Evolutionary conservation across 2,888 invertebrate species (phyloP), one percentile per base, ranked within the genome.

Genomic region (Agapostemon virescens): DNA sequence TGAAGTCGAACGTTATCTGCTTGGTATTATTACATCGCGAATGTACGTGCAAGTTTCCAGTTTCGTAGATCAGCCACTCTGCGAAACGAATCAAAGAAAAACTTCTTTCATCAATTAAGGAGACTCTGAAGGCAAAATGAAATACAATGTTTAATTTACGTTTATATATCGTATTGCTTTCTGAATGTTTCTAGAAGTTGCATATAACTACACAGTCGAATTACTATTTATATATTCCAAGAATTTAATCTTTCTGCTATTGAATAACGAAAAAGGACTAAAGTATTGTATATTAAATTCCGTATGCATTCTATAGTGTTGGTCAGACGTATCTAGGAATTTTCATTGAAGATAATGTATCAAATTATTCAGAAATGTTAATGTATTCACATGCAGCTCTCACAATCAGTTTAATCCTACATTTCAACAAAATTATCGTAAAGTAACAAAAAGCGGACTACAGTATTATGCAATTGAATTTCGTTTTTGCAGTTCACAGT

Each of bases 281-380:
- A 45, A 20, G 45, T 20, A 20, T 45, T 45, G 11, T 38, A 11
- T 38, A 26, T 55, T 55, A 55, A 26, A 15, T 6, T 26, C 26
- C 13, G 55, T 15, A 26, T 23, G 26, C 55, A 26, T n/a, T 49
- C 49, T n/a, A n/a, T 1, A 49, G n/a, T 49, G n/a, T 49, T n/a
- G 49, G n/a, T 49, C 49, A n/a, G 49, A n/a, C n/a, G n/a, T 49
- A n/a, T 49, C 4, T 0, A 49, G 49, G n/a, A 0, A 49, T 49
- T 11, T 49, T 49, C 49, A 49, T 49, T 49, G 49, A 49, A n/a
- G 49, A 7, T 49, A n/a, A n/a, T n/a, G n/a, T n/a, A 49, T 3
- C 20, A 49, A n/a, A n/a, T 49, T 49, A 49, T 49, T 49, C 49
- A n/a, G n/a, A 49, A 49, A 49, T n/a, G 49, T n/a, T 49, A 49